Percentiles rank a stretch among this genome's conserved stretches.
Conservation (phyloP, 2,113 vertebrate genomes). For the Stigmatopora nigra region DNA sequence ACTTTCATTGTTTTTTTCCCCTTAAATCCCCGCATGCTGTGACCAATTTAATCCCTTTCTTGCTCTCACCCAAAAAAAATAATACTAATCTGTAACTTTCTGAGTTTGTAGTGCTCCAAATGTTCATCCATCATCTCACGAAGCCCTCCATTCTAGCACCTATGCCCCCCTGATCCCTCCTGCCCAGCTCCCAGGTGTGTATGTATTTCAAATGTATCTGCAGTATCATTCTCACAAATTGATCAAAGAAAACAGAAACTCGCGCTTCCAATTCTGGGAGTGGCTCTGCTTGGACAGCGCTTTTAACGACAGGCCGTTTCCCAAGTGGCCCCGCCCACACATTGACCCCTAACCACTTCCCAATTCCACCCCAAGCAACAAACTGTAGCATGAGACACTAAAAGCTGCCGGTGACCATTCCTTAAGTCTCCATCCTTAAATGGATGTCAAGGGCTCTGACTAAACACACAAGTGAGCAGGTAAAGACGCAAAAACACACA, state of each 20-base stretch:
- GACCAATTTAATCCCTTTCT: slow-evolving; percentile 10
- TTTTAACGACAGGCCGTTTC: slow-evolving; percentile 9
- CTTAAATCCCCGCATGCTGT: slow-evolving; percentile 39
- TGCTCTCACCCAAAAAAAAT: slow-evolving; percentile 18
- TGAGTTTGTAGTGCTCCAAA: slow-evolving; percentile 57
- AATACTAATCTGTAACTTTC: slow-evolving; percentile 32
- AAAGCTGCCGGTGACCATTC: slow-evolving; percentile 50
- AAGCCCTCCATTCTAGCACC: slow-evolving; percentile 23
- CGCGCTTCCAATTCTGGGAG: slow-evolving; percentile 72
- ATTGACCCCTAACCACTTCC: background rate
- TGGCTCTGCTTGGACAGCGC: slow-evolving; percentile 62
- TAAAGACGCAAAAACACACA: slow-evolving; percentile 43
- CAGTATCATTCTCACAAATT: slow-evolving; percentile 65
- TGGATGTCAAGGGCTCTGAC: slow-evolving; percentile 70
- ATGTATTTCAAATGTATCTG: slow-evolving; percentile 69
- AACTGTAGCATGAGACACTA: slow-evolving; percentile 66
- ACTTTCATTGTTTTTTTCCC: background rate
- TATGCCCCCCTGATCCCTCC: slow-evolving; percentile 12
- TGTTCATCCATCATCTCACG: slow-evolving; percentile 22
- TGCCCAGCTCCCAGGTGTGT: slow-evolving; percentile 24
- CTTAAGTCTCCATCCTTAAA: slow-evolving; percentile 64
- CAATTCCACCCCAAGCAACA: slow-evolving; percentile 46
- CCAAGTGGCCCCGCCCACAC: slow-evolving; percentile 35
- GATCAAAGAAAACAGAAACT: slow-evolving; percentile 75
- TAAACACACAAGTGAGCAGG: slow-evolving; percentile 56